phyloP scores from a whole-genome alignment of 2,113 vertebrate species.

The Centropus unirufus region DNA sequence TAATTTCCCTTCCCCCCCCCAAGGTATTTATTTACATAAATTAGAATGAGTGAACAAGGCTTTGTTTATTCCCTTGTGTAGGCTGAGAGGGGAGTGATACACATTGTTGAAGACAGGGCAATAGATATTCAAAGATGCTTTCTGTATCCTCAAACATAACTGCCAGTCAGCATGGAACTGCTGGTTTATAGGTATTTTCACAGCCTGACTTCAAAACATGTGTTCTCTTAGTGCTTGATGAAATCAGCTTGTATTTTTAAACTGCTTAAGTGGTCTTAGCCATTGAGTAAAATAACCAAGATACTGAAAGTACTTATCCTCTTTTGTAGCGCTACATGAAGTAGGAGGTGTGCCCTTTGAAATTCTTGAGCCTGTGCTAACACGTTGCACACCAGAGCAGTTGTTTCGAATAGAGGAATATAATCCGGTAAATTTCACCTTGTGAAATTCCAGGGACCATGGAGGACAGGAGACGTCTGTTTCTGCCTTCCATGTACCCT shows the following conservation, averaged over 20 bases:
- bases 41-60: neutral
- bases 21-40: neutral
- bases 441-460: neutral
- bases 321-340: slow-evolving; percentile 82
- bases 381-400: slow-evolving; percentile 86
- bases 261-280: neutral
- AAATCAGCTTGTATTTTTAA: neutral
- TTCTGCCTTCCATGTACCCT: neutral
- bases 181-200: neutral
- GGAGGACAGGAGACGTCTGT: neutral
- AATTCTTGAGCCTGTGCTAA: slow-evolving; percentile 89
- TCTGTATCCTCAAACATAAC: neutral
- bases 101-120: neutral
- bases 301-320: slow-evolving; percentile 29
- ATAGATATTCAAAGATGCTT: neutral
- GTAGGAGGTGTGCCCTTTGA: slow-evolving; percentile 90
- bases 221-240: neutral
- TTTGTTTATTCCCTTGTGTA: neutral
- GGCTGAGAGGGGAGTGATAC: neutral
- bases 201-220: neutral
- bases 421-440: slow-evolving; percentile 83
- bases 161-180: neutral
- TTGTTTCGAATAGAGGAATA: slow-evolving; percentile 86
- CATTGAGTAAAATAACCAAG: neutral
- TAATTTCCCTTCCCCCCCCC: neutral